A percentile compares a stretch with the other conserved stretches of the same genome.
Conservation (phyloP, 2,797 vertebrate species). For the Mormyrops attenuatus region DNA sequence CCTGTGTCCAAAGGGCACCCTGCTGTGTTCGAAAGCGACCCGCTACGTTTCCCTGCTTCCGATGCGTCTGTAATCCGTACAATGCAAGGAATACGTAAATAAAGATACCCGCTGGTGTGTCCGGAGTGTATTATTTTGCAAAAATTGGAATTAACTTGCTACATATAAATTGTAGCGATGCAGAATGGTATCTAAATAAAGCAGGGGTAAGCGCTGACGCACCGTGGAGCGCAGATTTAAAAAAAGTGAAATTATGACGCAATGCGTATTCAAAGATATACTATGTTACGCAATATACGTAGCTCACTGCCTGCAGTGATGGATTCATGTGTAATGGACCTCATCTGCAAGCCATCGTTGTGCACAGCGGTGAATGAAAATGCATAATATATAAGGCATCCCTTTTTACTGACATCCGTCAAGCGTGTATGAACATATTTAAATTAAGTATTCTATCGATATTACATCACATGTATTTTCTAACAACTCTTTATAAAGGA, state of each 20-base stretch:
- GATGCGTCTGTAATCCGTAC: background rate
- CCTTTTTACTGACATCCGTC: background rate
- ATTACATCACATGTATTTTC: background rate
- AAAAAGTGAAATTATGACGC: background rate
- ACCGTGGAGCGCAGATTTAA: background rate
- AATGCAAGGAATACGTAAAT: background rate
- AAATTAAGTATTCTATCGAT: background rate
- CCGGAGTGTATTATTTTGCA: background rate
- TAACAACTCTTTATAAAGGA: background rate
- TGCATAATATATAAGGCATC: background rate
- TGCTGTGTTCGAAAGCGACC: background rate
- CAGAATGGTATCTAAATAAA: background rate
- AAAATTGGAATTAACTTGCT: background rate
- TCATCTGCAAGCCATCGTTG: background rate
- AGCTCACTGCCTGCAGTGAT: background rate
- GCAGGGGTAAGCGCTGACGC: background rate
- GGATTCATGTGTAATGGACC: background rate
- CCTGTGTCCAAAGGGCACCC: background rate
- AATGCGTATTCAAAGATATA: background rate
- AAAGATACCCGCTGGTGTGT: background rate
- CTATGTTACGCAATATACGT: background rate
- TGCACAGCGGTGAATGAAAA: background rate
- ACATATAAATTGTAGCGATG: background rate
- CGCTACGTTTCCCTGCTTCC: background rate
- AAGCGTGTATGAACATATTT: background rate